Base-by-base conservation (phyloP, 2,113 vertebrate genomes). In the Syrmaticus mikado region DNA sequence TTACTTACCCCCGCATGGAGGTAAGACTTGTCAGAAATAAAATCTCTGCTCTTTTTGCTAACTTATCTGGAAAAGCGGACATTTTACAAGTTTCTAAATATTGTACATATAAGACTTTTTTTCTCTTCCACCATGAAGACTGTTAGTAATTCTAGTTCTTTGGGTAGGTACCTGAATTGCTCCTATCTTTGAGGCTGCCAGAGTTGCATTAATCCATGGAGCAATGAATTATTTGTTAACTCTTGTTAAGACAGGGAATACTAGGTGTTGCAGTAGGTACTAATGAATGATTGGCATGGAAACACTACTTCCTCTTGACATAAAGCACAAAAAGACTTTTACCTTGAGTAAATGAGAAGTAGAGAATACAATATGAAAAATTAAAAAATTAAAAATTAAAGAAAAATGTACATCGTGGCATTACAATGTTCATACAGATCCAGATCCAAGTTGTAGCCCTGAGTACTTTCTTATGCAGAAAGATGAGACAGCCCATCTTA, bases 401-500 rank as follows among this genome's bases (percentile, higher is more conserved):
- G 62, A 62, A 92, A 87, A 74, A 50, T 22, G 1, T 65, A 22
- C 25, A 4, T 27, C 10, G 1, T 43, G 25, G 32, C 71, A 50
- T 78, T 40, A 13, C 3, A 62, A 13, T 6, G 12, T 27, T 28
- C 1, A 0, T 55, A 45, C 28, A 40, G 16, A 50, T 43, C 9
- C 24, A 62, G 30, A 13, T 68, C 72, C 30, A 62, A 43, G 32
- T 32, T 57, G 8, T 2, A 61, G 18, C 7, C 4, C 0, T 14
- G 36, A 24, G n/a, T 64, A 22, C 19, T 75, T 71, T 21, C 17
- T 66, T 64, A 24, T 32, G 11, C 41, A 81, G 41, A 73, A 91
- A 46, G 17, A 16, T 1, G 2, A 36, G 11, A 22, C 0, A 0
- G 8, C 12, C 19, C 75, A 48, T 41, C 32, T 85, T 74, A 21